Base-by-base conservation (phyloP, 2,113 vertebrate species). In the Xiphophorus couchianus region DNA sequence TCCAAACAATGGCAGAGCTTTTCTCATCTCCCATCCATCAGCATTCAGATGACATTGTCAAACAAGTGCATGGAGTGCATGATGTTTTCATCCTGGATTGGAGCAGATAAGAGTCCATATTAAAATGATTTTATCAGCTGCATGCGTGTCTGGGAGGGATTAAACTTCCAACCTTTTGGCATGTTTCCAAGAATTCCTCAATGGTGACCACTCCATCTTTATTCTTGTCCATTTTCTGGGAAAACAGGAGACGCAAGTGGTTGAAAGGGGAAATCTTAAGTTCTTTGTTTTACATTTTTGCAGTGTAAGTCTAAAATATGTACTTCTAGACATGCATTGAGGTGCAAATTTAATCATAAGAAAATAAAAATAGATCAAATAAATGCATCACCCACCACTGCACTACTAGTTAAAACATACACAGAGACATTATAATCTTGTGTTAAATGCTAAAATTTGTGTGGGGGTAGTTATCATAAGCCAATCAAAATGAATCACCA, bases 171-270 rank as follows among this genome's bases (percentile, higher is more conserved):
- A 98, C 97, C 96, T 97, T 98, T 88, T 97, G 96, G 70, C 97
- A 98, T 19, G 95, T 95, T 77, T 97, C 97, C 83, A 98, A 92
- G 89, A 99, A 99, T 89, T 99, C 97, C 48, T 99, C 97, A 0
- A 97, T 96, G 66, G 97, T 98, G 81, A 99, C 96, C 66, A 98
- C 97, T 0, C 97, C 97, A 0, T 99, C 97, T 28, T 96, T 96
- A 92, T 99, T 99, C 83, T 91, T 95, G 92, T 99, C 97, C 97
- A 99, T 99, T 95, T 98, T 99, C 97, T 99, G 72, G 5, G 44
- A 84, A 62, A 74, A 82, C 0, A 3, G 0, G 73, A 77, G 9
- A 1, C 7, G 17, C 13, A 31, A 12, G 60, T 14, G 35, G 72
- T 60, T 42, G 8, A 66, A 9, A 44, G 39, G 1, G 25, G 29